phyloP scores from a whole-genome alignment of 2,113 vertebrate genomes.

The Centrocercus urophasianus region DNA sequence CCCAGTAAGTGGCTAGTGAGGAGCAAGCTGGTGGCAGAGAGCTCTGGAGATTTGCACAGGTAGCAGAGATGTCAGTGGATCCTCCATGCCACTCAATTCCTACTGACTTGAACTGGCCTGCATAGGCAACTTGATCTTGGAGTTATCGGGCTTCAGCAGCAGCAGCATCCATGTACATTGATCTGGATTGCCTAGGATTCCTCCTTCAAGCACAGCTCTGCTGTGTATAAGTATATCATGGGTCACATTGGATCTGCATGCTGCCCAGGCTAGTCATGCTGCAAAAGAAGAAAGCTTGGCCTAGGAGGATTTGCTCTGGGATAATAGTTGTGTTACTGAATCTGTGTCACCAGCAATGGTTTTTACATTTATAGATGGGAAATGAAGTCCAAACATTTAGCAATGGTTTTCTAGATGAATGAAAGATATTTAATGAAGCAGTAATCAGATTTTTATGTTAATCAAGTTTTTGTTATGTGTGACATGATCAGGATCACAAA shows the following conservation, averaged over 20 bases:
- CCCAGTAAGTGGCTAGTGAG: neutral
- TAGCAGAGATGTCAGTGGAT: neutral
- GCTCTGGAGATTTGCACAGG: neutral
- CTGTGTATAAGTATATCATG: neutral
- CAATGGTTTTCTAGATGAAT: constrained; percentile 33
- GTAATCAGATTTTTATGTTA: constrained; percentile 53
- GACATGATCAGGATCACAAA: neutral
- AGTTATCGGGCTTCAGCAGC: neutral
- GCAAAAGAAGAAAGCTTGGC: neutral
- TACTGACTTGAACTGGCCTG: neutral
- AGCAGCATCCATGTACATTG: neutral
- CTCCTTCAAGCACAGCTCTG: neutral
- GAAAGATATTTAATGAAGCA: constrained; percentile 34
- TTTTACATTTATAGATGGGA: neutral
- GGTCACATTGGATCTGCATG: neutral
- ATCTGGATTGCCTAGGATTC: neutral
- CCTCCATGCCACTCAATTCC: accelerated
- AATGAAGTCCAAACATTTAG: constrained; percentile 1
- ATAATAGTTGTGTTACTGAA: neutral
- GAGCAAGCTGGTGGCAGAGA: neutral
- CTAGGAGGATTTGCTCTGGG: neutral
- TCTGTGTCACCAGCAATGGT: neutral
- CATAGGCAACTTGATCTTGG: neutral
- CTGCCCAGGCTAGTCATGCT: neutral
- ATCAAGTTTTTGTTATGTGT: constrained; percentile 39